Evolutionary conservation across 92 coral and sea anemone species (phyloP), one percentile per base, ranked within the genome.

Genomic region (Metridium senile): DNA sequence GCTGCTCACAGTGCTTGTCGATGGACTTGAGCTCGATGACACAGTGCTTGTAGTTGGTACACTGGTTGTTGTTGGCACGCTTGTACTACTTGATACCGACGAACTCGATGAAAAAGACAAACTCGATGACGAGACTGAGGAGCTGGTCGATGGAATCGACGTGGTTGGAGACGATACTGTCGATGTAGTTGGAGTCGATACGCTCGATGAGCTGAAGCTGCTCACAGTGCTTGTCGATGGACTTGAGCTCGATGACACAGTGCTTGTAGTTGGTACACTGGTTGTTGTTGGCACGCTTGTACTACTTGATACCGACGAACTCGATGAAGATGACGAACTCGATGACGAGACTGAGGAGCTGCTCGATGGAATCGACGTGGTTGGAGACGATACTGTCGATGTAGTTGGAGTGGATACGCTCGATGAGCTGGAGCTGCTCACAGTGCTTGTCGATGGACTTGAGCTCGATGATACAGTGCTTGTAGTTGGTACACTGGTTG

Each of bases 141-240:
- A 0, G 46, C 58, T n/a, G 56, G 9, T 0, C 13, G 18, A 9
- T 23, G 74, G 53, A 16, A 78, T 74, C 33, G 49, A 51, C 0
- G 81, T 54, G 1, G 65, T 51, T 13, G 61, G 64, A 1, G 72
- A 27, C 0, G 62, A 26, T 63, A 54, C 13, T 18, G 74, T 45
- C 25, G 82, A 53, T 0, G 68, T 51, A 11, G 74, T 34, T 2
- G 34, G 59, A 17, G 75, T 73, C 2, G 89, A 73, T 9, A 77
- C 66, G 17, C 78, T 43, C 27, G 89, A 75, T 0, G 81, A 29
- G 17, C 31, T 61, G 3, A 85, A 47, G 0, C 76, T 66, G 18
- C 85, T 64, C 17, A 58, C 66, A 26, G 73, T 71, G n/a, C 26
- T 63, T 20, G 78, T 67, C 59, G 71, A 47, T 56, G 71, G 74